phyloP scores from a whole-genome alignment of 2,888 invertebrate genomes.

The Geotrupes spiniger region DNA sequence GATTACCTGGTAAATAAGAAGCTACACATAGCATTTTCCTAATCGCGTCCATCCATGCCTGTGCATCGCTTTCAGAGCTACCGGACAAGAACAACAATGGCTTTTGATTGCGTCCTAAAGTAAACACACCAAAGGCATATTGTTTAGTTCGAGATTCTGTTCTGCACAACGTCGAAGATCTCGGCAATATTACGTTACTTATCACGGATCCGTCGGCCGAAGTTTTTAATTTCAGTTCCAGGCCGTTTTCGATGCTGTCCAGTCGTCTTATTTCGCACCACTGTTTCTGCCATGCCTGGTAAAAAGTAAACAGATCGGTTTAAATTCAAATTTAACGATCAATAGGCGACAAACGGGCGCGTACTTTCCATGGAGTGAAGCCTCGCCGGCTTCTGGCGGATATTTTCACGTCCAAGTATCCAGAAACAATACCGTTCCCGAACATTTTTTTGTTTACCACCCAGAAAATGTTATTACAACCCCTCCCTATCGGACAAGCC shows the following conservation, averaged over 20 bases:
- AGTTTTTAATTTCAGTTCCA: conserved; percentile 58
- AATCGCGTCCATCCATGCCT: conserved; percentile 68
- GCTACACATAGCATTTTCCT: conserved; percentile 53
- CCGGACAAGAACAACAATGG: conserved; percentile 65
- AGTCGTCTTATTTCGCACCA: conserved; percentile 63
- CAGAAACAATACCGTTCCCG: conserved; percentile 49
- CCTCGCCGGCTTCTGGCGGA: conserved; percentile 60
- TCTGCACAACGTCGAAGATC: conserved; percentile 59
- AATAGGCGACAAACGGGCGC: conserved; percentile 22
- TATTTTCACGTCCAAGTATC: conserved; percentile 64
- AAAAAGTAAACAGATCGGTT: not conserved
- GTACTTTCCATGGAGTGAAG: conserved; percentile 64
- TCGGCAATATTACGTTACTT: conserved; percentile 56
- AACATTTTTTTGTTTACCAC: conserved; percentile 29
- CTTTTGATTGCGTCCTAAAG: conserved; percentile 56
- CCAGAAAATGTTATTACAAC: conserved; percentile 17
- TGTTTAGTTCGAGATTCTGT: conserved; percentile 65
- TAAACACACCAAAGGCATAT: conserved; percentile 68
- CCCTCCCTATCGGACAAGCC: conserved; percentile 20
- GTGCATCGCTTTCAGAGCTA: conserved; percentile 61
- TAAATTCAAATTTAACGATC: not conserved
- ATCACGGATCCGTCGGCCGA: conserved; percentile 45
- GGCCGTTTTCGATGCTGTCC: conserved; percentile 54
- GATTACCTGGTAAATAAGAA: conserved; percentile 46
- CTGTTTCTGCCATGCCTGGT: conserved; percentile 63